Evolutionary conservation across 2,113 vertebrate genomes (phyloP), one percentile per base, ranked within the genome.

Genomic region (Bucco capensis): DNA sequence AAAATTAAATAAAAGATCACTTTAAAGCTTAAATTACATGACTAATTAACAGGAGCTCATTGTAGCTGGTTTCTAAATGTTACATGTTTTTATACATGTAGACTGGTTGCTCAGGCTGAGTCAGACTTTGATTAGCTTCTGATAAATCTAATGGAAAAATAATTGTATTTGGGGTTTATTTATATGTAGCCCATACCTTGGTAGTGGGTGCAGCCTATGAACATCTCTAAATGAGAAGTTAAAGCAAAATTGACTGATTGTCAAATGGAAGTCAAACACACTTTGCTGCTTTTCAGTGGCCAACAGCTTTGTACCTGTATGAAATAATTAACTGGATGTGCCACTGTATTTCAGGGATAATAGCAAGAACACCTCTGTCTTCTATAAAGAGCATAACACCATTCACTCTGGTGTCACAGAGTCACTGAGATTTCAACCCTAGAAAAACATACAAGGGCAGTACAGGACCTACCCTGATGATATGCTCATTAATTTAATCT

Each of bases 1-100:
- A 79, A 93, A 93, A 93, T 92, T 90, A 96, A 96, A 88, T 62
- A 24, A 54, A 90, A 86, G 21, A 83, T 67, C 2, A 42, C 47
- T 93, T 51, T 66, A 88, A 88, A 91, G 27, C 46, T 85, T 71
- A 42, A 93, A 51, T 69, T 60, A 13, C 82, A 66, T 37, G 50
- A 69, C 22, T 95, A 65, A 92, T 94, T 88, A 96, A 64, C 28
- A 87, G 83, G 17, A 30, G 69, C 13, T 88, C 0, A 0, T 28
- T 80, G 4, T 8, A 62, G 21, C 21, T 37, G 30, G 15, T 38
- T 78, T 8, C 38, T 16, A 44, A 17, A n/a, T 44, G 9, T 58
- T 46, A 17, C 3, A 2, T 35, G 6, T 33, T 62, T 33, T 17
- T 54, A 1, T 42, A 31, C 23, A 25, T 64, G 19, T 46, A 47